A percentile compares a stretch with the other conserved stretches of the same genome.
phyloP scores from a whole-genome alignment of 2,797 vertebrate genomes.

The Sebastes taczanowskii region DNA sequence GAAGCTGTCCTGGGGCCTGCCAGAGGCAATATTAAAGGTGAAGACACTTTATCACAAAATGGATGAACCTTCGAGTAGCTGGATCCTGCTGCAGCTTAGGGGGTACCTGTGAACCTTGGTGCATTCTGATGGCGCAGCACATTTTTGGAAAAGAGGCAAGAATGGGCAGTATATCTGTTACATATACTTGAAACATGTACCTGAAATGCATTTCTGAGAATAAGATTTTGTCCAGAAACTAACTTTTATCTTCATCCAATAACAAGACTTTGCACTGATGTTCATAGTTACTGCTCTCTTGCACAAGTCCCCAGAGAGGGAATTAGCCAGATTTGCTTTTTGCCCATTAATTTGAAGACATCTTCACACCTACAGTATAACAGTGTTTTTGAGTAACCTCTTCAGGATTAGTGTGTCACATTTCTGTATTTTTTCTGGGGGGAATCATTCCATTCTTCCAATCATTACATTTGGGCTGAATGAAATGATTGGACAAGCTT shows the following conservation, averaged over 20 bases:
- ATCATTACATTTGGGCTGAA: no score
- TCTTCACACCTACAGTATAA: neutral
- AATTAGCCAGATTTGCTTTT: neutral
- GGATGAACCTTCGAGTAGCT: slow-evolving; percentile 44
- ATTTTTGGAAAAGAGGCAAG: neutral
- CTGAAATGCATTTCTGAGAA: neutral
- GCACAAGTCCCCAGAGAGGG: neutral
- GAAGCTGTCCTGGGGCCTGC: slow-evolving; percentile 25
- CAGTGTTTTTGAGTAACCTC: neutral
- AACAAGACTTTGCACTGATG: neutral
- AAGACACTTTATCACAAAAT: slow-evolving; percentile 53
- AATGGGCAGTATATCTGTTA: neutral
- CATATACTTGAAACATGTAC: neutral
- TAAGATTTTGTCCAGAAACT: neutral
- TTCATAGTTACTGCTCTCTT: neutral
- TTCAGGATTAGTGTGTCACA: neutral
- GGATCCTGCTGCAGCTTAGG: slow-evolving; percentile 13
- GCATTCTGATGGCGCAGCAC: slow-evolving; percentile 11
- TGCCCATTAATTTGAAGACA: neutral
- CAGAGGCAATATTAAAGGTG: slow-evolving; percentile 47
- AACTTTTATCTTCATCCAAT: neutral
- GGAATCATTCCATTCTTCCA: no score
- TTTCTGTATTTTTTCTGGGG: no score
- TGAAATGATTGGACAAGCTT: no score
- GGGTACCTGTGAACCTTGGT: slow-evolving; percentile 9